A percentile compares a stretch with the other conserved stretches of the same genome.
These are phyloP conservation scores for Bombylius discolor DNA, from an alignment of 2,888 invertebrate genomes.

Conservation along the genomic window DNA sequence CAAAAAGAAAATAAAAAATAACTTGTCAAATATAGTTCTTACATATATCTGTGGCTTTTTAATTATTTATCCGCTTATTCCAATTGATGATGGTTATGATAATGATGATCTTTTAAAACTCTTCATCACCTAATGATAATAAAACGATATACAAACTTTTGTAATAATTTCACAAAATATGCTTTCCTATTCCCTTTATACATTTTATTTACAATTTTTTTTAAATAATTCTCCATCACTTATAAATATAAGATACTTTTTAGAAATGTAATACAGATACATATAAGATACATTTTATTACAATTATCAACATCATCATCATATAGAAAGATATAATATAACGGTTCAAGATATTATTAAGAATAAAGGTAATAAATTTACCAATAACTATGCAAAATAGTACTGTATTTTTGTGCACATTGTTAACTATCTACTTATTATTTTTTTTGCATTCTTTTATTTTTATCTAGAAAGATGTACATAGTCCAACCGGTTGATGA, in stretches of 20 bases:
- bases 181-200: too few species aligned
- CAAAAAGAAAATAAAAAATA: not conserved
- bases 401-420: not conserved
- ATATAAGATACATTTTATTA: too few species aligned
- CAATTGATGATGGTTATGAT: not conserved
- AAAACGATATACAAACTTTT: not conserved
- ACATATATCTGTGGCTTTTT: not conserved
- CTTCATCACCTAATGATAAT: not conserved
- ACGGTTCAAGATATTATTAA: slow-evolving; percentile 5
- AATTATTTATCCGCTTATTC: not conserved
- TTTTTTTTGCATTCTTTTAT: too few species aligned
- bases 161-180: not conserved
- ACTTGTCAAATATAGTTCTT: not conserved
- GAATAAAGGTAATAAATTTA: slow-evolving; percentile 4
- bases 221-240: too few species aligned
- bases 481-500: not conserved
- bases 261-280: too few species aligned
- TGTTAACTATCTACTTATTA: too few species aligned
- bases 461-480: too few species aligned
- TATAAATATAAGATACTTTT: too few species aligned
- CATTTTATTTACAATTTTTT: too few species aligned
- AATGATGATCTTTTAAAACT: not conserved
- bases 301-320: not conserved
- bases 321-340: not conserved
- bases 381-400: slow-evolving; percentile 1